Base-by-base conservation (phyloP, 2,888 invertebrate genomes). In the Epirrita christyi region DNA sequence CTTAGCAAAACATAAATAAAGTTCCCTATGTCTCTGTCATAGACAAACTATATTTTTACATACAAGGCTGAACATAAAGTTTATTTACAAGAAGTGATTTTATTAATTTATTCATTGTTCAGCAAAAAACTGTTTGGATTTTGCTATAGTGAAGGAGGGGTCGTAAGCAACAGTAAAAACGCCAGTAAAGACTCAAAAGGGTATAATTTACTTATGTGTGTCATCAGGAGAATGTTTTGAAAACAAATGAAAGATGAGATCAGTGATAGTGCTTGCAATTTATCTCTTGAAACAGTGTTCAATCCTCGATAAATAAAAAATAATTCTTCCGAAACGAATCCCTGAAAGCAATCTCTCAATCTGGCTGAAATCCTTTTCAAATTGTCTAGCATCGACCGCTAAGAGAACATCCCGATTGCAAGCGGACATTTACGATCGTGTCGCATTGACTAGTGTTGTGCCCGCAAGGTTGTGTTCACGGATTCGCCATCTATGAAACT, bases 381-480 rank as follows among this genome's bases (percentile, higher is more conserved):
- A 38, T 32, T 21, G 51, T 45, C 51, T 37, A 36, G 4, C 2
- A 21, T 4, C 4, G 21, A 21, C 2, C 2, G 4, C 21, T 21
- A n/a, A n/a, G n/a, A n/a, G 21, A 21, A 2, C 21, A 21, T 21
- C 32, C 32, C 54, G 55, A 60, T 60, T 52, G 54, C 51, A 44
- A 29, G 36, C 41, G 51, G 38, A 29, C 43, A 55, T 63, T 60
- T 63, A 66, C 60, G 63, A 63, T 38, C 32, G 52, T 59, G 44
- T 55, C 55, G 63, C 42, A 2, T 21, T 49, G 49, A 47, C 57
- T 54, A 61, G 59, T 53, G 59, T 45, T 55, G 63, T 11, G 46
- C 55, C 15, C 51, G 13, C 46, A 47, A 52, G 56, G 46, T 45
- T 46, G 21, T 21, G 21, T 21, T 4, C 21, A 4, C n/a, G n/a